Evolutionary conservation across 2,888 invertebrate genomes (phyloP), one percentile per base, ranked within the genome.

Genomic region (Tridacna crocea): DNA sequence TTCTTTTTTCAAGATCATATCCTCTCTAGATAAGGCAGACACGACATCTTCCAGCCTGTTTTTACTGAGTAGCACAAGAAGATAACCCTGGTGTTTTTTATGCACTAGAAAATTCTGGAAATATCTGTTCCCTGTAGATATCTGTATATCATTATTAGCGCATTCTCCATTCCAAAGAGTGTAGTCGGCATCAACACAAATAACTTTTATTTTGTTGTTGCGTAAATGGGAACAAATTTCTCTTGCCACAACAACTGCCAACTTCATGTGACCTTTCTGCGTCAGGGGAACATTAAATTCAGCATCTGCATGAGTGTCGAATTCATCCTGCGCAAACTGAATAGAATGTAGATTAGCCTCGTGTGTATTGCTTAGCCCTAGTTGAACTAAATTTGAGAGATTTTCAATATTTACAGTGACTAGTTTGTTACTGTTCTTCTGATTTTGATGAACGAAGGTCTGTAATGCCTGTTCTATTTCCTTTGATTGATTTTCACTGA

Each of bases 391-490:
- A 22, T 61, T n/a, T 24, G 61, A 13, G 61, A 24, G 15, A 24
- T 61, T 61, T 22, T n/a, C 61, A n/a, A 61, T 1, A 13, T 22
- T 24, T 17, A 61, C 2, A 4, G 22, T 22, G 61, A 61, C 22
- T 13, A 61, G 19, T 22, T 61, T 61, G 24, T 61, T 61, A n/a
- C 22, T 22, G 3, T 17, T 61, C 22, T 22, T 22, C 22, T 61
- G 61, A 61, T 61, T 61, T 13, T 22, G 15, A 17, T 13, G 12
- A 13, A 61, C 15, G 22, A 61, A 61, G 22, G 19, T 24, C 22
- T 61, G 61, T 22, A 61, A 19, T 19, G 61, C 61, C 19, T 61
- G n/a, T 22, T 61, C 22, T 61, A 61, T 61, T 24, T 61, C 61
- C 13, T 61, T 22, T 22, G 12, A n/a, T 13, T 61, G 61, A 4